Evolutionary conservation across 1,140 invertebrate genomes (phyloP), one percentile per base, ranked within the genome.

Genomic region (Sycophila sp.): DNA sequence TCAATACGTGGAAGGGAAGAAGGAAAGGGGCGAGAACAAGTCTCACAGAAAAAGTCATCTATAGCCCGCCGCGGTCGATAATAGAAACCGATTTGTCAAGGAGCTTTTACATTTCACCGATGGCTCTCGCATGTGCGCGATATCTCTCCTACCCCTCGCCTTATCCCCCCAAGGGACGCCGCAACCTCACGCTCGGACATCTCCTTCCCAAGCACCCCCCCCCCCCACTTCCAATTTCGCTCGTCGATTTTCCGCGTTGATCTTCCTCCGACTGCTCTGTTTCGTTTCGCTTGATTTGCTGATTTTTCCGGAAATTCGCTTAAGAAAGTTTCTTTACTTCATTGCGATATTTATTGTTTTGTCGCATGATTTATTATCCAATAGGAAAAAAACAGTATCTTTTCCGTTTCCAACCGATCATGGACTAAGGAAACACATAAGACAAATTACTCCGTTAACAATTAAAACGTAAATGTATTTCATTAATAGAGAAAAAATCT

Each of bases 51-150:
- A 65, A 71, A 62, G 62, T 66, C 58, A 69, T 73, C 69, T 69
- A 40, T 56, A 45, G 69, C 64, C 74, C 71, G 74, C 49, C 73
- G 72, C 71, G 42, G 30, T 60, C 74, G 78, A 83, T 86, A 86
- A 86, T 85, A 85, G 85, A 86, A 86, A 85, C 78, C 85, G 81
- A 86, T 85, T 85, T 84, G 83, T 85, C 82, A 83, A 78, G 79
- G 76, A 80, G 82, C 80, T 78, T 85, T 83, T 84, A 83, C 82
- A 84, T 84, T 86, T 85, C 82, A 77, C 81, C 81, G 75, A 73
- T 64, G 75, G 75, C 63, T 80, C 78, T 82, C 78, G 75, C 75
- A 80, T 78, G 79, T 78, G 36, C 26, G 19, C 26, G 79, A 82
- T 83, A 81, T 77, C 78, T 75, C 76, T 78, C 82, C 80, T 82